Evolutionary conservation across 1,140 invertebrate species (phyloP), one percentile per base, ranked within the genome.

Genomic region (Eriocheir sinensis): DNA sequence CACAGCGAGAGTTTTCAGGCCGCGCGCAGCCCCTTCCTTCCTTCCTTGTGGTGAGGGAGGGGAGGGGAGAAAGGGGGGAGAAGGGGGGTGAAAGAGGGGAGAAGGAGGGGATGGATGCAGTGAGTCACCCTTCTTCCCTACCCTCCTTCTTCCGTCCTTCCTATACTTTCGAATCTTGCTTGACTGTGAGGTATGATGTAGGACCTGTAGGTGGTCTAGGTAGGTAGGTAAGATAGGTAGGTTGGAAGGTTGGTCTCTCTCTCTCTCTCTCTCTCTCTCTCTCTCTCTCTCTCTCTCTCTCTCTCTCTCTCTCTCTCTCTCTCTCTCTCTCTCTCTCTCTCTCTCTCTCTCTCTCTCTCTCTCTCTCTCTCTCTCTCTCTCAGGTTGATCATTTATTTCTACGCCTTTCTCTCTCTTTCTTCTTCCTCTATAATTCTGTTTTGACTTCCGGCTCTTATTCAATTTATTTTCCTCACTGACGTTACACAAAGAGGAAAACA

Each of bases 291-390:
- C 53, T 27, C 15, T 8, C 4, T 4, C 53, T 60, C 81, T 38
- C 81, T 38, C 81, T 38, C 38, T 2, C 83, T 83, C 40, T 40
- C 83, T 40, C 34, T 86, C 83, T 86, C 83, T 86, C 83, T 27
- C 6, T 27, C 27, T 27, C 27, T 4, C 80, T 32, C 4, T 27
- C 27, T 36, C 34, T 36, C 80, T 83, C 27, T 38, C 81, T 38
- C 40, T 41, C 83, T 48, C 41, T 44, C 34, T 44, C 85, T 34
- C 85, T 40, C 88, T 44, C 41, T 44, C 88, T 89, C 88, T 44
- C 41, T 44, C 17, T 8, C 2, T 44, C 41, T 30, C 27, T 48
- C 21, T 89, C 40, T 15, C 12, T 34, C 27, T 40, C 4, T 88
- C 21, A 27, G 34, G 4, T 38, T 21, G 4, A 15, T 38, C 85